Conservation (phyloP, 2,797 vertebrate genomes). For the Rachycentron canadum region DNA sequence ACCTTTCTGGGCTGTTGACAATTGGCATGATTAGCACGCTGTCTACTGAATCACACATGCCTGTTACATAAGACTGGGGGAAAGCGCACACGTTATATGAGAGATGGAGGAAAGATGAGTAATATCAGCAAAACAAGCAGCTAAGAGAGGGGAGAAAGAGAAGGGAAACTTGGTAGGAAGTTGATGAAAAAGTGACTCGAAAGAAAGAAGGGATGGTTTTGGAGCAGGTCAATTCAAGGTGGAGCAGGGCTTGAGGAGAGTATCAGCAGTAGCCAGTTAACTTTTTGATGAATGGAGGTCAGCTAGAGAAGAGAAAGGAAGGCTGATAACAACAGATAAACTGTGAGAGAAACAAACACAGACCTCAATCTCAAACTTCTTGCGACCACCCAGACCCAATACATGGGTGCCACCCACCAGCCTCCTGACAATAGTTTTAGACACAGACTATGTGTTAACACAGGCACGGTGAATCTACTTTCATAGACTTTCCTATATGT, state of each 20-base stretch:
- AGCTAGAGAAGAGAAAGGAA: constrained; percentile 58
- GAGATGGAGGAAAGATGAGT: not conserved
- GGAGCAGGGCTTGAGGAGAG: constrained; percentile 44
- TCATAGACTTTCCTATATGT: constrained; percentile 40
- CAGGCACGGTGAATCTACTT: constrained; percentile 22
- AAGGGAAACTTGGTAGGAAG: not conserved
- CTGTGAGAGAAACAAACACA: constrained; percentile 55
- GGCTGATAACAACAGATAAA: constrained; percentile 72
- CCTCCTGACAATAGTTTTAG: constrained; percentile 42
- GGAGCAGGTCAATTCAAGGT: constrained; percentile 57
- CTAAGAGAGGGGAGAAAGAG: not conserved
- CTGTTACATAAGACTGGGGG: not conserved
- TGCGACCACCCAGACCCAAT: constrained; percentile 59
- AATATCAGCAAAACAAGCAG: not conserved
- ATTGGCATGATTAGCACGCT: constrained; percentile 2
- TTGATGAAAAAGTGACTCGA: constrained; percentile 10
- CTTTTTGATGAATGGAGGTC: constrained; percentile 79
- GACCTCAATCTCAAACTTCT: constrained; percentile 62
- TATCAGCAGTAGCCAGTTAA: constrained; percentile 70
- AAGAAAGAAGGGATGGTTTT: not conserved
- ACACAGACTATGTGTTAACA: constrained; percentile 51
- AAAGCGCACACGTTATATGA: not conserved
- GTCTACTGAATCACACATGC: constrained; percentile 13
- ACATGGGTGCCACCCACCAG: constrained; percentile 33
- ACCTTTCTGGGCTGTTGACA: not conserved